Percentiles rank a stretch among this genome's conserved stretches.
These are phyloP conservation scores for Miniopterus natalensis DNA, from an alignment of 2,113 vertebrate genomes.

Conservation along the genomic window DNA sequence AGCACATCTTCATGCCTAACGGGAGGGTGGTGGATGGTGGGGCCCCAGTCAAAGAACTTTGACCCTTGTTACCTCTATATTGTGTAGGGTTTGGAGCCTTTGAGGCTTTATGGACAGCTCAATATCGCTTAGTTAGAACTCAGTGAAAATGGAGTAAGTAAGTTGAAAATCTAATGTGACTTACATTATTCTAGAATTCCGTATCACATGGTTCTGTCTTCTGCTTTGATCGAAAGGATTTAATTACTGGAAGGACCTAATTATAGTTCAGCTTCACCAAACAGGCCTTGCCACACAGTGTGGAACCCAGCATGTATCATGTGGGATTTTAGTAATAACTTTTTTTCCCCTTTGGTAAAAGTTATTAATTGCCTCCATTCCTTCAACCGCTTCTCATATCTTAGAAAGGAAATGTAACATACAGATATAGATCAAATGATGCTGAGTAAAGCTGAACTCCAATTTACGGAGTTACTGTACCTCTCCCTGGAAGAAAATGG, in stretches of 20 bases:
- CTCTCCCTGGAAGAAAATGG: not conserved
- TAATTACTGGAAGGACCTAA: slow-evolving; percentile 33
- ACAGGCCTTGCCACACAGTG: not conserved
- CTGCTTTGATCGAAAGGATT: not conserved
- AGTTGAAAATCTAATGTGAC: not conserved
- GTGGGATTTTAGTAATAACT: slow-evolving; percentile 24
- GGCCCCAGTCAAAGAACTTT: not conserved
- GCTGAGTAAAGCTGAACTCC: not conserved
- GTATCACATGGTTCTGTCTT: not conserved
- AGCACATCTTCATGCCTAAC: slow-evolving; percentile 68
- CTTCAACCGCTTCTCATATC: not conserved
- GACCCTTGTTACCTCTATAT: slow-evolving; percentile 33
- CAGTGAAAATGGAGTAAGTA: not conserved
- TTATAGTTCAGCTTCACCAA: not conserved
- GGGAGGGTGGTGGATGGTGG: not conserved
- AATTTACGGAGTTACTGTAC: not conserved
- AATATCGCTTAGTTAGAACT: not conserved
- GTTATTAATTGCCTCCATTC: slow-evolving; percentile 38
- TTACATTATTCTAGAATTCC: not conserved
- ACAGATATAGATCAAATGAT: not conserved
- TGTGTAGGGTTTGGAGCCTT: not conserved
- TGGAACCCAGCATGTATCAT: not conserved
- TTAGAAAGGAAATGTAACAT: slow-evolving; percentile 11
- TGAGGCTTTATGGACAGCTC: not conserved
- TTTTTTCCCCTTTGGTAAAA: slow-evolving; percentile 3